These are phyloP conservation scores for Pica pica DNA, from an alignment of 2,113 vertebrate species.

Conservation along the genomic window DNA sequence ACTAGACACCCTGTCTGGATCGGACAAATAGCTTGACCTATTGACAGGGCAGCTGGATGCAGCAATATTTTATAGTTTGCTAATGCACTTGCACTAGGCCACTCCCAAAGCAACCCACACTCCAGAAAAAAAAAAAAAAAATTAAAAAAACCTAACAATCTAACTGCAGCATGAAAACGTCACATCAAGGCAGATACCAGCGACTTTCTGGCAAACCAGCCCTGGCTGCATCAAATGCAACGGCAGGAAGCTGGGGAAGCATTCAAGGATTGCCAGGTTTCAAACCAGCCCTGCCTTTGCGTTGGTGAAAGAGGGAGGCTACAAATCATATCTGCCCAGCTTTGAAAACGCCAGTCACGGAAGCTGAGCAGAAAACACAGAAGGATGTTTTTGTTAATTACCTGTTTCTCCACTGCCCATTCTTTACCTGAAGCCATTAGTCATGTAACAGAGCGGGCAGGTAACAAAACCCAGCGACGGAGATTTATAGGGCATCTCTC, in stretches of 20 bases:
- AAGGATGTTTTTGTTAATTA: conserved; percentile 61
- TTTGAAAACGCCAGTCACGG: conserved; percentile 21
- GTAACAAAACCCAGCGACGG: background rate
- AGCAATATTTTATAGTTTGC: conserved; percentile 55
- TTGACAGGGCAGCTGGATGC: conserved; percentile 49
- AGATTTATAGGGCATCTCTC: conserved; percentile 48
- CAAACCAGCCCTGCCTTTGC: background rate
- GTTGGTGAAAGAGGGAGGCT: background rate
- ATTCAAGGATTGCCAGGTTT: background rate
- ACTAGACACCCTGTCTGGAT: conserved; percentile 78
- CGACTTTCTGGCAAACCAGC: background rate
- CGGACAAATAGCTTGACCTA: conserved; percentile 65
- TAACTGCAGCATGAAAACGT: conserved; percentile 5
- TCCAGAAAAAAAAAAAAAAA: background rate
- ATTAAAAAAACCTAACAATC: background rate
- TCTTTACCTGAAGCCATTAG: conserved; percentile 54
- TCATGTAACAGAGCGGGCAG: conserved; percentile 24
- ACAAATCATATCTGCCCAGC: conserved; percentile 29
- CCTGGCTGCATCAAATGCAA: background rate
- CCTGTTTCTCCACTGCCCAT: background rate
- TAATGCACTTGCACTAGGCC: conserved; percentile 55
- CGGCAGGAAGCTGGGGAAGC: background rate
- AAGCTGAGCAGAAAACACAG: conserved; percentile 56
- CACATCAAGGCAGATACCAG: background rate
- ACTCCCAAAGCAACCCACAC: conserved; percentile 6